phyloP scores from a whole-genome alignment of 2,797 vertebrate genomes.

The Megaceryle alcyon region DNA sequence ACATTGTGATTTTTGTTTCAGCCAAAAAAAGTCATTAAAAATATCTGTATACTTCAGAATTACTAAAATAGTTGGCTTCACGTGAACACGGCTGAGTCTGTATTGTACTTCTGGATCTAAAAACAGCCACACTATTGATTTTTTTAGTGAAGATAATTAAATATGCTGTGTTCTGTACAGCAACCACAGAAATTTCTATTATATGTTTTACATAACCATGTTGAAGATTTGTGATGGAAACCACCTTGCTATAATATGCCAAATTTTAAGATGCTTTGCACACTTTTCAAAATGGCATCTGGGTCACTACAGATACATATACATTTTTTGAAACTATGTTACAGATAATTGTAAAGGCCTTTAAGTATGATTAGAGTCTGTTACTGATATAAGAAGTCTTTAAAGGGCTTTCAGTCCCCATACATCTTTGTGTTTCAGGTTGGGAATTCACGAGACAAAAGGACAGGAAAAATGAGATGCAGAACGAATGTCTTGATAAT shows the following conservation, averaged over 20 bases:
- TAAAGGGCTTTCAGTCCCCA: not conserved
- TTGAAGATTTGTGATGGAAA: not conserved
- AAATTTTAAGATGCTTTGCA: not conserved
- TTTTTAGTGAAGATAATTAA: not conserved
- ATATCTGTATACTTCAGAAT: not conserved
- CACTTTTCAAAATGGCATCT: accelerated
- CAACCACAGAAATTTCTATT: not conserved
- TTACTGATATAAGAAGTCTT: not conserved
- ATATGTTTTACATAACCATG: not conserved
- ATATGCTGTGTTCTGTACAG: not conserved
- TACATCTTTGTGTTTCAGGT: not conserved
- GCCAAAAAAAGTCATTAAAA: not conserved
- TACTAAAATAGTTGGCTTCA: not conserved
- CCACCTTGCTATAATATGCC: not conserved
- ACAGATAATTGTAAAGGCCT: not conserved
- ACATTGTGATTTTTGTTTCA: not conserved
- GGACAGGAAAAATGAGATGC: not conserved
- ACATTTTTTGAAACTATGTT: not conserved
- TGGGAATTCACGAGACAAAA: not conserved
- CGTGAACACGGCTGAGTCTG: not conserved
- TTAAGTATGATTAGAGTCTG: not conserved
- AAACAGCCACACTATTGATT: not conserved
- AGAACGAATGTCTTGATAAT: not conserved
- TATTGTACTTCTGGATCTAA: not conserved
- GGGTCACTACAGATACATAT: not conserved